Evolutionary conservation across 2,888 invertebrate genomes (phyloP), one percentile per base, ranked within the genome.

Genomic region (Stenotaenia linearis): DNA sequence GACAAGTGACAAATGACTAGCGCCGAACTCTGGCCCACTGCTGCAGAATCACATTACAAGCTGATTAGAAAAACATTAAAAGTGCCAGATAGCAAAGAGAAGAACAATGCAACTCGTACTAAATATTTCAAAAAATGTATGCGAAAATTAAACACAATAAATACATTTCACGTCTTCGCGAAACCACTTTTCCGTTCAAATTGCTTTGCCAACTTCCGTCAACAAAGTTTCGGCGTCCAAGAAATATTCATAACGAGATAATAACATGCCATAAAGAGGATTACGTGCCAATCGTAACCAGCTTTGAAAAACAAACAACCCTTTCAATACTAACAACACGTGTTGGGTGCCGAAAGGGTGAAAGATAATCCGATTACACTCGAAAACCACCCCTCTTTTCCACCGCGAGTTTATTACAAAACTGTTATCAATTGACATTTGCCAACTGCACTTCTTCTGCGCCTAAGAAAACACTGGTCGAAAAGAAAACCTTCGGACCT

Each of bases 1-100:
- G 80, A 80, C 80, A 80, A 80, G 80, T 80, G 80, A 80, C 80
- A 80, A 80, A 80, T 78, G 80, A 79, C 80, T 78, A 69, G 78
- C 78, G 37, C 18, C 79, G 74, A 75, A 75, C 75, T 74, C 79
- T 75, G 79, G 74, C 79, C 79, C 79, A 79, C 35, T 75, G 79
- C 79, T 79, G 79, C 79, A 74, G 79, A 79, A 79, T 79, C 79
- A 40, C 75, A 79, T 79, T 79, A 79, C 79, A 79, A 79, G 75
- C 79, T 75, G 79, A 79, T 79, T 79, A 79, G 79, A 79, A 79
- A 79, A 79, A 79, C 79, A 79, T 79, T 79, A 79, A 79, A 79
- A 74, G 74, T 74, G 75, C 25, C 35, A 75, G 40, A 79, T 40
- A 40, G 79, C 75, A 75, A 28, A 75, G 40, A 56, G 78, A 69